Evolutionary conservation across 2,797 vertebrate genomes (phyloP).

Genomic region (Scomberomorus guttatus): DNA sequence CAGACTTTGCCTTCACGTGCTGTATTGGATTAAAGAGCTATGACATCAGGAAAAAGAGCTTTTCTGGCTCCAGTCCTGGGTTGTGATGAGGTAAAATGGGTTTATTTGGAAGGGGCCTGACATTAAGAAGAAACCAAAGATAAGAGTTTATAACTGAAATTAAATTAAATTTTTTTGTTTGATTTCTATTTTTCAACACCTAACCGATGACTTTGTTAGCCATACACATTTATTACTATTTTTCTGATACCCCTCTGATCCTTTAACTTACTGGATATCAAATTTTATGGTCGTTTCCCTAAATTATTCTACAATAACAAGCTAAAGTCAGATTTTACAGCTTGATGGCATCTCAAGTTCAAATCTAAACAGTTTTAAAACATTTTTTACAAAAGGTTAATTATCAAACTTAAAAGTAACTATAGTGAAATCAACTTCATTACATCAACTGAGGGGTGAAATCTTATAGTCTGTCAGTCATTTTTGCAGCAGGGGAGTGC

Average conservation of each 20-base stretch:
- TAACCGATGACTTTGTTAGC: not conserved
- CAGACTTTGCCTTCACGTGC: slow-evolving; percentile 57
- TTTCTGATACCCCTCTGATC: not conserved
- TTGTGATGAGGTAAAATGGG: slow-evolving; percentile 6
- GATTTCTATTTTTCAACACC: not conserved
- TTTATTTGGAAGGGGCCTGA: not conserved
- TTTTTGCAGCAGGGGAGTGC: no score
- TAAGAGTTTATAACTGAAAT: not conserved
- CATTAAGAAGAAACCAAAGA: not conserved
- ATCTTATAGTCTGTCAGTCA: no score
- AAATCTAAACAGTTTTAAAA: not conserved
- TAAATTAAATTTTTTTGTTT: no score
- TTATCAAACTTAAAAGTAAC: no score
- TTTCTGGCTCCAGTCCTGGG: slow-evolving; percentile 6
- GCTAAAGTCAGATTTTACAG: not conserved
- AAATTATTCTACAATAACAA: not conserved
- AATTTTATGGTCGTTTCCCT: not conserved
- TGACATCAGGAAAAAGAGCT: slow-evolving; percentile 56
- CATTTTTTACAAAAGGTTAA: no score
- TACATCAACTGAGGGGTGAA: no score
- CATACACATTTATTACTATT: not conserved
- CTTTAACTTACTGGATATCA: not conserved
- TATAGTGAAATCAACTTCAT: no score
- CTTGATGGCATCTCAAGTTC: not conserved
- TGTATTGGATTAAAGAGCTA: slow-evolving; percentile 48